Evolutionary conservation across 2,113 vertebrate species (phyloP), one percentile per base, ranked within the genome.

Genomic region (Rhagologus leucostigma): DNA sequence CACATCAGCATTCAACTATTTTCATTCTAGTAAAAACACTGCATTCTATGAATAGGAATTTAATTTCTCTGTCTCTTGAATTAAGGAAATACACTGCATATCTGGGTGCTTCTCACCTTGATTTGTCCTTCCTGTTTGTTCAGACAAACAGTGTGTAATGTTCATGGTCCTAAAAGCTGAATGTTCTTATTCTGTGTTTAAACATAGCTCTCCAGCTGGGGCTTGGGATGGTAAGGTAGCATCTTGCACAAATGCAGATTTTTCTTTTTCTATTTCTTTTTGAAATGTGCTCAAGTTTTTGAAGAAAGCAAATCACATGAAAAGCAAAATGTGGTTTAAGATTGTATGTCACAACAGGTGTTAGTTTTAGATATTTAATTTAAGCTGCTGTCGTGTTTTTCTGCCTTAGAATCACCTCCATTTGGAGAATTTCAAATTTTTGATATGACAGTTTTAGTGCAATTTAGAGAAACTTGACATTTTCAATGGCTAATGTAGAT

Each of bases 61-160:
- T 74, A 63, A 81, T 52, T 93, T 70, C 55, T 74, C 2, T 26
- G 33, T 88, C 17, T 16, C 42, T 64, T 55, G 50, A 88, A 29
- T 91, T 78, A 32, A 81, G 41, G 57, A 93, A 93, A 59, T 85
- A 46, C 15, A 52, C 41, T 6, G 16, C n/a, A 4, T 60, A 37
- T 89, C 53, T 7, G 11, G 10, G 57, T 95, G 62, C 17, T 84
- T 88, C 94, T 97, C 96, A 93, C 94, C 94, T 96, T 97, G 84
- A 81, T 90, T 94, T 94, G 93, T 95, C 94, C 95, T 97, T 96
- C 82, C 71, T 94, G 71, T 95, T 96, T 88, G 73, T 74, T 88
- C 68, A 87, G 13, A 92, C 59, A 87, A 93, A 88, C 47, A 32
- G 60, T 76, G 5, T 67, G 71, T 39, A 47, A 33, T 71, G 67